Evolutionary conservation across 2,797 vertebrate species (phyloP), one percentile per base, ranked within the genome.

Genomic region (Serranus cabrilla): DNA sequence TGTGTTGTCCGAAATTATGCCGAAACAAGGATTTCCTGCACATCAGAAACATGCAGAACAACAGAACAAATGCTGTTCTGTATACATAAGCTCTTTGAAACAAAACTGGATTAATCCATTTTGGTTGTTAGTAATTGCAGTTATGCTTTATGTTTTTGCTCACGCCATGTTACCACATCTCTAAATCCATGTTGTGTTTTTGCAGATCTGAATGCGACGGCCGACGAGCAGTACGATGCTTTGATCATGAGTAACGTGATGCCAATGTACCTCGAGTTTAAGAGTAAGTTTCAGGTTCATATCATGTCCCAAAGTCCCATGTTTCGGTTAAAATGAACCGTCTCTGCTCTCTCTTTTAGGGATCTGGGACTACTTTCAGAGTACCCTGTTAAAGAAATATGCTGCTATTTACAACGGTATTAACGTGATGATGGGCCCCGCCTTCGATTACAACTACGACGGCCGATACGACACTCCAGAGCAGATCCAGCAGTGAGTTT

Each of bases 181-280:
- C 34, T 17, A 16, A 14, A 40, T 16, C 7, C 31, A 5, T 64
- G 0, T 27, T 25, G 10, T 37, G 16, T 54, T 47, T 40, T 55
- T 47, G 1, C 88, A 95, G 95, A 89, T 79, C 83, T 95, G 58
- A 93, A 94, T 18, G 14, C 1, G 0, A 81, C 83, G 0, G 78
- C 0, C 39, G 88, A 94, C 17, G 92, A 93, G 80, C 92, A 95
- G 83, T 96, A 91, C 1, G 97, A 98, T 55, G 96, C 95, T 14
- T 84, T 97, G 34, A 89, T 96, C 23, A 95, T 93, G 71, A 96
- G 94, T 82, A 99, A 99, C 13, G 87, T 97, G 45, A 95, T 96
- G 13, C 97, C 98, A 3, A 97, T 98, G 96, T 97, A 95, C 87
- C 95, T 93, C 6, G 94, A 92, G 63, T 99, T 99, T 78, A 95